Evolutionary conservation across 2,113 vertebrate genomes (phyloP).

Genomic region (Tonatia bakeri): DNA sequence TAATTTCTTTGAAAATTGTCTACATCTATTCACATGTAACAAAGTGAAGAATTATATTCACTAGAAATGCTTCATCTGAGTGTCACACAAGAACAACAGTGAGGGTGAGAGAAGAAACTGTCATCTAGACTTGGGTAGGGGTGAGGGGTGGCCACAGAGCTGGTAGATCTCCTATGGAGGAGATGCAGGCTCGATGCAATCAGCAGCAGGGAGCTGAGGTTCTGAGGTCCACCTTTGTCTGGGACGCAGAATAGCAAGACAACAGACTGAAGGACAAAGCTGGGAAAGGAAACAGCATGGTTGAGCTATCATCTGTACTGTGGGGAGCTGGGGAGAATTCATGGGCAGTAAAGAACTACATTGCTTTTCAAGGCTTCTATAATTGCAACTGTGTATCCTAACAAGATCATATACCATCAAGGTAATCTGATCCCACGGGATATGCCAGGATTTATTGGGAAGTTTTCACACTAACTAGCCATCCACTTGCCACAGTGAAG

Average conservation of each 20-base stretch:
- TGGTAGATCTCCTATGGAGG: not conserved
- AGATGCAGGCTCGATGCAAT: accelerated
- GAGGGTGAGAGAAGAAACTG: not conserved
- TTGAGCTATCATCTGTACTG: not conserved
- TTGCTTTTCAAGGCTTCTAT: not conserved
- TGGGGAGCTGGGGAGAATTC: not conserved
- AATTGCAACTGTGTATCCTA: not conserved
- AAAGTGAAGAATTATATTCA: not conserved
- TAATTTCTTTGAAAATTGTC: constrained; percentile 7
- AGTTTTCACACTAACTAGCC: not conserved
- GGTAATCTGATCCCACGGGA: not conserved
- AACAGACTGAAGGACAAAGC: not conserved
- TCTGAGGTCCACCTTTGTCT: not conserved
- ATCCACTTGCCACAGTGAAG: not conserved
- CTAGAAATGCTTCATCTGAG: not conserved
- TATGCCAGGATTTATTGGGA: not conserved
- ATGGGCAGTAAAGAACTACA: not conserved
- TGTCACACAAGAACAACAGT: not conserved
- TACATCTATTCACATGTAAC: constrained; percentile 30
- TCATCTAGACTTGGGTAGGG: not conserved
- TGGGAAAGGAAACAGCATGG: not conserved
- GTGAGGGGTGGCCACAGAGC: not conserved
- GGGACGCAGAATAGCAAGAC: not conserved
- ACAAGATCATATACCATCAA: not conserved
- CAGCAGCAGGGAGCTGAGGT: not conserved